Conservation (phyloP, 37 sponge, comb jelly and placozoan genomes). For the Agelas oroides region DNA sequence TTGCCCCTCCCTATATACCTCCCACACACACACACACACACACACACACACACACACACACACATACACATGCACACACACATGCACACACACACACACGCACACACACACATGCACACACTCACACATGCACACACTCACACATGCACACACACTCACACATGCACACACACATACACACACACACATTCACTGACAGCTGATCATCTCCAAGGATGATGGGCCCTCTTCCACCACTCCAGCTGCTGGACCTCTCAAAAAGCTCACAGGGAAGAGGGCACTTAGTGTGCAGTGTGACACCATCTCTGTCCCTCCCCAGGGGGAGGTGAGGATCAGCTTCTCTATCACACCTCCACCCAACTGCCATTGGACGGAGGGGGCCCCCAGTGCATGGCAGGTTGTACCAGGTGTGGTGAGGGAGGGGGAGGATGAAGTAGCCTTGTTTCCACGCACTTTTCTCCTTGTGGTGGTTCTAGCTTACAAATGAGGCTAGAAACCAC, state of each 20-base stretch:
- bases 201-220: no score
- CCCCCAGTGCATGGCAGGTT: slow-evolving; percentile 70
- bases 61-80: no score
- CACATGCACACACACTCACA: background rate
- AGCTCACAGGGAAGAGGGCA: slow-evolving; percentile 38
- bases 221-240: no score
- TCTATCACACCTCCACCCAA: slow-evolving; percentile 22
- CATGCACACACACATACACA: background rate
- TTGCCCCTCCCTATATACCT: no score
- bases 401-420: slow-evolving; percentile 14
- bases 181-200: no score
- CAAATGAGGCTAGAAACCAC: no score
- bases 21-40: no score
- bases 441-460: no score
- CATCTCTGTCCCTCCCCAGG: slow-evolving; percentile 20
- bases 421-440: no score
- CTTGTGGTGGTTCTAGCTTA: no score
- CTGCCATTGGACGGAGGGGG: slow-evolving; percentile 63
- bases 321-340: slow-evolving; percentile 1
- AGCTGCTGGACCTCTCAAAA: background rate
- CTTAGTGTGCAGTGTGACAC: slow-evolving; percentile 22
- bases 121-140: background rate
- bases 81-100: slow-evolving; percentile 15
- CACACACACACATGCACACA: background rate
- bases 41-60: no score